A percentile compares a stretch with the other conserved stretches of the same genome.
Conservation (phyloP, 2,113 vertebrate species). For the Pygoscelis adeliae region DNA sequence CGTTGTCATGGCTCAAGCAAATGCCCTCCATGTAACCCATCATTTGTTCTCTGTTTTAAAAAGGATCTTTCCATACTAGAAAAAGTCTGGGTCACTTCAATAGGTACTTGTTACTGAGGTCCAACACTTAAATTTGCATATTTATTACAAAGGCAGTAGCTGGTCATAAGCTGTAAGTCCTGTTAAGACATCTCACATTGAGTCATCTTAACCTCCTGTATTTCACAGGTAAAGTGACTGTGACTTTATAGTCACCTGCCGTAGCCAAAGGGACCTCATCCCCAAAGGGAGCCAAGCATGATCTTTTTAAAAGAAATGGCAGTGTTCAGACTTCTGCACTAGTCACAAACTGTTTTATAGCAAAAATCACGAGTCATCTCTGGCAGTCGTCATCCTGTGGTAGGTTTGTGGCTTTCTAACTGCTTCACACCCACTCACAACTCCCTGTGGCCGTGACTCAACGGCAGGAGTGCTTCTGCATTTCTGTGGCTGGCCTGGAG, state of each 20-base stretch:
- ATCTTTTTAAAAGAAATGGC: background rate
- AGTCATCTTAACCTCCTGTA: background rate
- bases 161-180: background rate
- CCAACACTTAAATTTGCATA: background rate
- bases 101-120: background rate
- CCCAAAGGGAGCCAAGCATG: background rate
- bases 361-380: background rate
- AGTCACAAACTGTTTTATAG: background rate
- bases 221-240: background rate
- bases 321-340: background rate
- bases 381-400: background rate
- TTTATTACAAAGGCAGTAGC: background rate
- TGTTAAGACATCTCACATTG: background rate
- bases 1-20: background rate
- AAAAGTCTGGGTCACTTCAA: background rate
- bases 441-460: constrained; percentile 30
- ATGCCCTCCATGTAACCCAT: background rate
- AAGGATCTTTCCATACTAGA: background rate
- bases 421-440: background rate
- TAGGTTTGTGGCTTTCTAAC: background rate
- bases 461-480: background rate
- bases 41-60: background rate
- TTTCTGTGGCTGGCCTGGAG: background rate
- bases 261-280: background rate
- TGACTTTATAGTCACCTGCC: background rate